phyloP scores from a whole-genome alignment of 2,888 invertebrate genomes.

The Punctoribates punctum region DNA sequence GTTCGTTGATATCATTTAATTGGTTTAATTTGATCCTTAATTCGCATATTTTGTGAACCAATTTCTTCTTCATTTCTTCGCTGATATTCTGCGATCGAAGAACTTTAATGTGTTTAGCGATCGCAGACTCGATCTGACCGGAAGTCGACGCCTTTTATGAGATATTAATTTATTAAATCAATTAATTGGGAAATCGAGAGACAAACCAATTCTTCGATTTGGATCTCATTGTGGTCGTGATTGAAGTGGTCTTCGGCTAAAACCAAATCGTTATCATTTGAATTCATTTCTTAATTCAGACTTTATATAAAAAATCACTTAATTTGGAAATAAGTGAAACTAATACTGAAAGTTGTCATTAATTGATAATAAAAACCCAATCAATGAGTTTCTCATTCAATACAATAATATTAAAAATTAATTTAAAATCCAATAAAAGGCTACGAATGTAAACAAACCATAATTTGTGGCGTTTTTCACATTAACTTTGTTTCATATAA shows the following conservation, averaged over 20 bases:
- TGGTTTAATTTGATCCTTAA: slow-evolving; percentile 38
- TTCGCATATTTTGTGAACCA: slow-evolving; percentile 36
- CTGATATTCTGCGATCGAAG: slow-evolving; percentile 31
- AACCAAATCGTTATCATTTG: neutral
- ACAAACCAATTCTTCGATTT: slow-evolving; percentile 18
- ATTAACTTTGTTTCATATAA: neutral
- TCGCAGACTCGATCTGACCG: slow-evolving; percentile 12
- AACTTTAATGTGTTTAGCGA: slow-evolving; percentile 36
- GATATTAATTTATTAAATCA: neutral
- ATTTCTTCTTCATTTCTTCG: slow-evolving; percentile 29
- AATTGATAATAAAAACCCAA: too few relatives aligned
- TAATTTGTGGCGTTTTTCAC: too few relatives aligned
- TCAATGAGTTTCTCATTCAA: too few relatives aligned
- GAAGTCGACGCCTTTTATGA: neutral
- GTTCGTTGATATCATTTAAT: slow-evolving; percentile 37
- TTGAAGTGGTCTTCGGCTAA: slow-evolving; percentile 24
- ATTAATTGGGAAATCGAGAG: neutral
- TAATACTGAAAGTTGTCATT: too few relatives aligned
- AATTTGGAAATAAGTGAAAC: too few relatives aligned
- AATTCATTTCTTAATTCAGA: too few relatives aligned
- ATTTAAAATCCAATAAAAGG: neutral
- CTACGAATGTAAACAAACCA: too few relatives aligned
- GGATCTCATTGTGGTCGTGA: neutral
- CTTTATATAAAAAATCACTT: too few relatives aligned
- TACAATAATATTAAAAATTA: too few relatives aligned